Conservation (phyloP, 2,888 invertebrate species). For the Sepioteuthis lessoniana region DNA sequence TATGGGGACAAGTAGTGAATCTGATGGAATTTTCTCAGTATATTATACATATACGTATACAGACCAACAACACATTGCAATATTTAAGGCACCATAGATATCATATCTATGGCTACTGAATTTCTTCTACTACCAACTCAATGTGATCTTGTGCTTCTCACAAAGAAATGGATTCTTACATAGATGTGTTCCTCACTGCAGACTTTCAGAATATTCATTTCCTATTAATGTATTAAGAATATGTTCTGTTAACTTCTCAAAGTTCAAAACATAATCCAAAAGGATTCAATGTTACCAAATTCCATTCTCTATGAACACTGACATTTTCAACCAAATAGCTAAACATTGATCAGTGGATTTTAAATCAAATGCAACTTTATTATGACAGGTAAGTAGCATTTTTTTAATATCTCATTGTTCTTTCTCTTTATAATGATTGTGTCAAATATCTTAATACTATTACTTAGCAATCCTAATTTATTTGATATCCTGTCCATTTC, state of each 20-base stretch:
- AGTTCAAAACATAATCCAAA: not conserved
- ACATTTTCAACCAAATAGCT: not conserved
- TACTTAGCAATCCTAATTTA: too few species aligned
- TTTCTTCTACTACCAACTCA: not conserved
- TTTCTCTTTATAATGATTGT: too few species aligned
- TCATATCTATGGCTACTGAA: not conserved
- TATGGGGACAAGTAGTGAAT: not conserved
- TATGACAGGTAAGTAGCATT: not conserved
- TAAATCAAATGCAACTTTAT: not conserved
- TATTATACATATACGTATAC: not conserved
- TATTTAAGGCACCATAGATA: not conserved
- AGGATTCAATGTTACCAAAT: not conserved
- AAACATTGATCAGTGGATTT: not conserved
- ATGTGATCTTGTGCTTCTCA: not conserved
- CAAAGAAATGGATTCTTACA: not conserved
- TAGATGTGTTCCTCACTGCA: not conserved
- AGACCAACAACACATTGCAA: not conserved
- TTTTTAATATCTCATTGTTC: not conserved
- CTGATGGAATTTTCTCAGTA: not conserved
- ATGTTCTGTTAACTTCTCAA: not conserved
- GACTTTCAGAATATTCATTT: not conserved
- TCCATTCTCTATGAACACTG: not conserved
- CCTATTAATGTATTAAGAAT: not conserved
- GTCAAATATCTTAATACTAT: too few species aligned
- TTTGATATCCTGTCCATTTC: too few species aligned